These are phyloP conservation scores for Dallia pectoralis DNA, from an alignment of 2,797 vertebrate species.

Conservation along the genomic window DNA sequence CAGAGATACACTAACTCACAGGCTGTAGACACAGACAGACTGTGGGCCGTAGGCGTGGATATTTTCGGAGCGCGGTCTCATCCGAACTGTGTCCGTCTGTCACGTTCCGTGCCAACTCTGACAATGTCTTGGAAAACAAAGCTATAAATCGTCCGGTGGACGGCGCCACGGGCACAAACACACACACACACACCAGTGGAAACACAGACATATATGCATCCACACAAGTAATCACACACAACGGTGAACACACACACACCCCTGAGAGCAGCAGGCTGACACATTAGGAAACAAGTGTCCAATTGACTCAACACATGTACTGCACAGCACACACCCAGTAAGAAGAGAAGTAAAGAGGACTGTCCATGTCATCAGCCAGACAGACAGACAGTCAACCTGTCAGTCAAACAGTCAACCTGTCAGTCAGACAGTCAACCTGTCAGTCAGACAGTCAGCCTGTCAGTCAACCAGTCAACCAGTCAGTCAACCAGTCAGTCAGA, in stretches of 20 bases:
- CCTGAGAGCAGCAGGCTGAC: not conserved
- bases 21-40: not conserved
- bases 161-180: conserved; percentile 11
- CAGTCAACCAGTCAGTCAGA: no score
- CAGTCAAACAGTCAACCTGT: no score
- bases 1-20: no score
- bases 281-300: not conserved
- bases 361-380: not conserved
- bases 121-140: conserved; percentile 15
- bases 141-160: conserved; percentile 24
- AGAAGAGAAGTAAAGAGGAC: no score
- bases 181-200: not conserved
- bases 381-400: no score
- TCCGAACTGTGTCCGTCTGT: conserved; percentile 6
- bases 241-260: conserved; percentile 26
- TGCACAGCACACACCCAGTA: not conserved
- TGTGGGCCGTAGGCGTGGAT: conserved; percentile 8
- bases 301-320: not conserved
- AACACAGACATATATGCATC: no score
- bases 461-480: no score
- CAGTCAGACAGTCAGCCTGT: no score
- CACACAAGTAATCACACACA: not conserved
- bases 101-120: conserved; percentile 22
- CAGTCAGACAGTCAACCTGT: no score
- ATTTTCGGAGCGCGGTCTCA: conserved; percentile 26